Conservation (phyloP, 2,113 vertebrate species). For the Eclectus roratus region DNA sequence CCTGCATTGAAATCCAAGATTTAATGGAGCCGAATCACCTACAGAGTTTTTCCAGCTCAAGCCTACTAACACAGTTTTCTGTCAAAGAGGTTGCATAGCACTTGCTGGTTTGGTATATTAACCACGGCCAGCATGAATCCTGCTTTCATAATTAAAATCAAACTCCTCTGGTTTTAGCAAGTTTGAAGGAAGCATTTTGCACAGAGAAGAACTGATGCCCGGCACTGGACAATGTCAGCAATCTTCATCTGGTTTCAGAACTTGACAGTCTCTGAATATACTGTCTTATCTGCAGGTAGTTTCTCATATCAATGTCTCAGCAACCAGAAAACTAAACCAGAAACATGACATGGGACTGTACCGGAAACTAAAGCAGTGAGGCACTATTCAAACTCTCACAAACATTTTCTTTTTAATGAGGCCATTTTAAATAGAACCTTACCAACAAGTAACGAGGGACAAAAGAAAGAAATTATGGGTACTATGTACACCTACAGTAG, state of each 20-base stretch:
- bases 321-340: neutral
- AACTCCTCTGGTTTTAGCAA: neutral
- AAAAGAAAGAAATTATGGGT: neutral
- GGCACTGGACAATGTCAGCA: neutral
- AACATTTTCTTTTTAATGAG: neutral
- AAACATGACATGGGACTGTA: neutral
- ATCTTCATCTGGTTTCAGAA: neutral
- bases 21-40: conserved; percentile 21
- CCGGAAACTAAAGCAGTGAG: neutral
- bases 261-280: neutral
- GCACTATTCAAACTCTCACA: neutral
- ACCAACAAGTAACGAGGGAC: neutral
- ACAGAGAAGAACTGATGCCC: neutral
- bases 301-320: neutral
- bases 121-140: neutral
- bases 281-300: neutral
- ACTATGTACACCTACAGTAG: neutral
- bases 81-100: neutral
- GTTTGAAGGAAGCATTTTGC: neutral
- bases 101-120: neutral
- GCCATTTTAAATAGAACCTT: neutral
- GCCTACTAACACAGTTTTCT: conserved; percentile 21
- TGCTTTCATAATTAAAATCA: conserved; percentile 16
- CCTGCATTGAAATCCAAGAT: conserved; percentile 25
- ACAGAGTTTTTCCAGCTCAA: conserved; percentile 28